These are phyloP conservation scores for Brachyrhaphis roseni DNA, from an alignment of 2,797 vertebrate species.

Conservation along the genomic window DNA sequence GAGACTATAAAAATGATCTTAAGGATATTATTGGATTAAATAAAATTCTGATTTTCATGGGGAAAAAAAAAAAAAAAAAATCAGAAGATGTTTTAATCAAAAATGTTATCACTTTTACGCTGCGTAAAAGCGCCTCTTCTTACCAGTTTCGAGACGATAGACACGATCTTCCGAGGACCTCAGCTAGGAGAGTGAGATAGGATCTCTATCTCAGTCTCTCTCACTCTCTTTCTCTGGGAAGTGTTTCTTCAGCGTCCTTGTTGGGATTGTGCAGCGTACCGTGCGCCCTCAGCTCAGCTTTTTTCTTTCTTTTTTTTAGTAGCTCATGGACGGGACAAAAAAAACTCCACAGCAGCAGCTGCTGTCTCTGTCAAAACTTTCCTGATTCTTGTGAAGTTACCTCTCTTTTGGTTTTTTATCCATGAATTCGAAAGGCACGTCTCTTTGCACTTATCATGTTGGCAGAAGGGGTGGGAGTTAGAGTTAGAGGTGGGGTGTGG, in stretches of 20 bases:
- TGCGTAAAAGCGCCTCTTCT: slow-evolving; percentile 61
- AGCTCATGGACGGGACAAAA: slow-evolving; percentile 63
- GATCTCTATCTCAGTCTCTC: slow-evolving; percentile 72
- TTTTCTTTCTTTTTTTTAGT: slow-evolving; percentile 72
- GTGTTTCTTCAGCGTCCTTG: slow-evolving; percentile 70
- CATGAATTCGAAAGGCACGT: slow-evolving; percentile 84
- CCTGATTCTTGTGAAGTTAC: slow-evolving; percentile 81
- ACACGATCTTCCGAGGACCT: slow-evolving; percentile 71
- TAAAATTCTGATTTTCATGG: not conserved
- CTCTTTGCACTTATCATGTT: slow-evolving; percentile 86
- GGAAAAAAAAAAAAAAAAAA: not conserved
- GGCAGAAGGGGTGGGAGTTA: slow-evolving; percentile 32
- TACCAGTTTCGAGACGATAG: slow-evolving; percentile 72
- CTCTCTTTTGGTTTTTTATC: slow-evolving; percentile 90
- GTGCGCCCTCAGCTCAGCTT: slow-evolving; percentile 76
- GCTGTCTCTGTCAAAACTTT: slow-evolving; percentile 84
- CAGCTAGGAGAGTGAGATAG: slow-evolving; percentile 79
- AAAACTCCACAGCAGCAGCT: slow-evolving; percentile 80
- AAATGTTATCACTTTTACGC: slow-evolving; percentile 35
- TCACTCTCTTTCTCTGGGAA: slow-evolving; percentile 47
- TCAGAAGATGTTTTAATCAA: slow-evolving; percentile 11
- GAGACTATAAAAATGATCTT: not conserved
- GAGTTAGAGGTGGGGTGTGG: slow-evolving; percentile 11
- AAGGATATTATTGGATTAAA: not conserved
- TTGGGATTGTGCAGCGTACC: slow-evolving; percentile 81